Evolutionary conservation across 2,888 invertebrate genomes (phyloP), one percentile per base, ranked within the genome.

Genomic region (Molorchus minor): DNA sequence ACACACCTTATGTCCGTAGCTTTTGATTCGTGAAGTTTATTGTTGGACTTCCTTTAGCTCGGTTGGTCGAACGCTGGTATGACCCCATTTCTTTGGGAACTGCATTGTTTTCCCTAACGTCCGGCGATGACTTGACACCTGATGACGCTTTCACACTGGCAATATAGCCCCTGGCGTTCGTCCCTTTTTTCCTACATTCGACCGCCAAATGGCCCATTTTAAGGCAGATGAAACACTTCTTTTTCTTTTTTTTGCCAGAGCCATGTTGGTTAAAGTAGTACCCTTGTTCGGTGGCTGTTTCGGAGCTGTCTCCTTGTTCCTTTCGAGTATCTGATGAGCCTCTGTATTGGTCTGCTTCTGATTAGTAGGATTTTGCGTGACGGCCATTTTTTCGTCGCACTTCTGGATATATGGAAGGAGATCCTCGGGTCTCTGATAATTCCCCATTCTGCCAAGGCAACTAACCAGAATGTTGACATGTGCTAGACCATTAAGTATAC

Each of bases 391-490:
- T 13, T 49, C 49, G n/a, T 49, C 38, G 25, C 38, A 40, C 10
- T 35, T 21, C 16, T 49, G 36, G n/a, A 49, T 38, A 13, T 49
- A 49, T 4, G 13, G 38, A 3, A 40, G 29, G 5, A 49, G 13
- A 4, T 38, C 49, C 7, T 49, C 49, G 10, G 49, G 36, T 1
- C 7, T 38, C 4, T 49, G 36, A 13, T 49, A 38, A 17, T 49
- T 15, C 2, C 49, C 49, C 1, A 49, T 36, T n/a, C 49, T 49
- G 15, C 21, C 49, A 12, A 49, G 10, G 16, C 49, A 49, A 15
- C 38, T 10, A 8, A 49, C 35, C 4, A 38, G 19, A 3, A 38
- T 5, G 5, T 49, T 38, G n/a, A 7, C 3, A 7, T 3, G 3
- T 2, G 38, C 17, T 12, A 49, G 8, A 3, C 49, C 49, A n/a